Evolutionary conservation across 2,797 vertebrate genomes (phyloP).

Genomic region (Xenentodon cancila): DNA sequence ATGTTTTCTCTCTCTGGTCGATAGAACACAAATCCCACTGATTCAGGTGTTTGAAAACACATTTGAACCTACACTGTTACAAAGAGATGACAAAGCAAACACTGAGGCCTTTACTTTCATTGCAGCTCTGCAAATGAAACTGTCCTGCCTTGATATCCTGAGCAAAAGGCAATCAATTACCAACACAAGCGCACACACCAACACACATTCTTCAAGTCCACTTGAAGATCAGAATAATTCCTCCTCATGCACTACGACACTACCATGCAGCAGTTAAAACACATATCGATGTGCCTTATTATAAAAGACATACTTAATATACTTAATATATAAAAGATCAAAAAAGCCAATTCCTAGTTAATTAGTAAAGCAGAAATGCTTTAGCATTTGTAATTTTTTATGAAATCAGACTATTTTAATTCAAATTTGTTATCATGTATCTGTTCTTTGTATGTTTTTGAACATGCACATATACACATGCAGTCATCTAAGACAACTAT

Average conservation of each 20-base stretch:
- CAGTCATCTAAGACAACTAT: not conserved
- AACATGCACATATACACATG: not conserved
- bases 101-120: constrained; percentile 3
- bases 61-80: constrained; percentile 11
- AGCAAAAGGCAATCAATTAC: constrained; percentile 45
- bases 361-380: constrained; percentile 38
- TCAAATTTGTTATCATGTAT: constrained; percentile 30
- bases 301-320: not conserved
- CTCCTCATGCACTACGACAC: constrained; percentile 3
- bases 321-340: no score
- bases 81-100: constrained; percentile 17
- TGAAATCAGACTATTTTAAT: constrained; percentile 51
- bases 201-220: constrained; percentile 9
- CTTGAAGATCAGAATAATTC: constrained; percentile 28
- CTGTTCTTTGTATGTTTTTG: not conserved
- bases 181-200: constrained; percentile 27
- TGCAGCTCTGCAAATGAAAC: constrained; percentile 48
- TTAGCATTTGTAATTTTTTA: constrained; percentile 32
- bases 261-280: not conserved
- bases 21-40: not conserved
- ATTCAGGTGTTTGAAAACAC: constrained; percentile 8
- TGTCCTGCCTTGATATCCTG: constrained; percentile 51
- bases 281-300: constrained; percentile 16
- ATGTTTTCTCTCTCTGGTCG: constrained; percentile 1
- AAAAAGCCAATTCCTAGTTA: constrained; percentile 10